Conservation (phyloP, 2,888 invertebrate genomes). For the Gari tellinella region DNA sequence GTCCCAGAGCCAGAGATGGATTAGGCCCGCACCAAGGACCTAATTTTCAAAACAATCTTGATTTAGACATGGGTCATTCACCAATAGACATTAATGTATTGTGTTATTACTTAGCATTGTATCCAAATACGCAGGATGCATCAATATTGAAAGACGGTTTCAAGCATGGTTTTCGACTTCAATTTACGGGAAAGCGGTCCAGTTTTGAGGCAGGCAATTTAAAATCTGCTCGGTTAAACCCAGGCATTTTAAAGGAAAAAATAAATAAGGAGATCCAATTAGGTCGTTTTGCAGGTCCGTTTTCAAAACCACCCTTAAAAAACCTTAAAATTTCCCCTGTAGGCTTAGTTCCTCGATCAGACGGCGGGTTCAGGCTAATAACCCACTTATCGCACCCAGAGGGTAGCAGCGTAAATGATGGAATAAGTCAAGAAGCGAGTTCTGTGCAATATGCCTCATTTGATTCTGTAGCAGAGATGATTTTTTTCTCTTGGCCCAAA, state of each 20-base stretch:
- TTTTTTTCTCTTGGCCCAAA: too few relatives aligned
- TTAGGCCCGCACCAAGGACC: background rate
- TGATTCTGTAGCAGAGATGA: too few relatives aligned
- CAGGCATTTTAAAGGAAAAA: slow-evolving; percentile 12
- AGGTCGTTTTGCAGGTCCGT: slow-evolving; percentile 24
- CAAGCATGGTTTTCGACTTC: slow-evolving; percentile 7
- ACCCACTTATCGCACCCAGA: slow-evolving; percentile 31
- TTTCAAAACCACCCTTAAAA: slow-evolving; percentile 16
- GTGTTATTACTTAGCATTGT: background rate
- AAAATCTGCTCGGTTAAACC: slow-evolving; percentile 18
- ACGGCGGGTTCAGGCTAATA: slow-evolving; percentile 32
- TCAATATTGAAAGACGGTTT: slow-evolving; percentile 8
- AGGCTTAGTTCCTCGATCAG: slow-evolving; percentile 28
- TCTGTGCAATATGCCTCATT: slow-evolving; percentile 22
- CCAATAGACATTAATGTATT: background rate
- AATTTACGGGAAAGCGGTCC: background rate
- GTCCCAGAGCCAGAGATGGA: background rate
- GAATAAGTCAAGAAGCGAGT: slow-evolving; percentile 10
- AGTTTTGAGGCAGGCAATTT: slow-evolving; percentile 1
- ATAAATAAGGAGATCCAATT: slow-evolving; percentile 14
- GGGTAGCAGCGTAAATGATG: slow-evolving; percentile 28
- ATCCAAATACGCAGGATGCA: background rate
- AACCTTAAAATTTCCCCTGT: slow-evolving; percentile 31
- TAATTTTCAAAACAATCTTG: background rate
- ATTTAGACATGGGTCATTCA: background rate